Base-by-base conservation (phyloP, 1,140 invertebrate genomes). In the Trichonephila inaurata region DNA sequence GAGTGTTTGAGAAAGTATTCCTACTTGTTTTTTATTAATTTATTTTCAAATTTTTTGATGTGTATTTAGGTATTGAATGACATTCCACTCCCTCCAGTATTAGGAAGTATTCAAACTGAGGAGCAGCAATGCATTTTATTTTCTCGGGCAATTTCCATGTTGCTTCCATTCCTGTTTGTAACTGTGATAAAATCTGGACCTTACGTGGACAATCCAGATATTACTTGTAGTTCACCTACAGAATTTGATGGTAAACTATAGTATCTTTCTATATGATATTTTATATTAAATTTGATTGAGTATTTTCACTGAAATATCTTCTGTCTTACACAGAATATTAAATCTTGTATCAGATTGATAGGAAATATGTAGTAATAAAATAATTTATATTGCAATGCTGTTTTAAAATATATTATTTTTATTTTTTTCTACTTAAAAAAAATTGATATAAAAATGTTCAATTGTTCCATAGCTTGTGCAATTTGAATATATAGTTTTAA, bases 171-270 rank as follows among this genome's bases (percentile, higher is more conserved):
- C 77, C 62, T 94, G 8, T 93, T 95, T 94, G 33, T 96, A 3
- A 96, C 95, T 92, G 95, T 96, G 28, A 92, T 96, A 88, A 94
- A 95, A 94, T 95, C 94, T 64, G 95, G 95, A 19, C 96, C 96
- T 16, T 95, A 95, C 91, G 77, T 89, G 60, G 94, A 95, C 40
- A 94, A 95, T 69, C 81, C 85, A 60, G 89, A 93, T 81, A 33
- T 82, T 18, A 82, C 66, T 10, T 89, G 81, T 51, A 89, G 72
- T 33, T 90, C 87, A 18, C 72, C 87, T 14, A 33, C 44, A 58
- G 87, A 90, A 85, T 72, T 89, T 61, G 93, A 94, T 94, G 92
- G 92, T 93, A 77, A n/a, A 51, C 10, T 51, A 51, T 28, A 28
- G 28, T 28, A 28, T 51, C 10, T 12, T 51, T 7, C 2, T 33